Base-by-base conservation (phyloP, 2,113 vertebrate genomes). In the Patagioenas fasciata region DNA sequence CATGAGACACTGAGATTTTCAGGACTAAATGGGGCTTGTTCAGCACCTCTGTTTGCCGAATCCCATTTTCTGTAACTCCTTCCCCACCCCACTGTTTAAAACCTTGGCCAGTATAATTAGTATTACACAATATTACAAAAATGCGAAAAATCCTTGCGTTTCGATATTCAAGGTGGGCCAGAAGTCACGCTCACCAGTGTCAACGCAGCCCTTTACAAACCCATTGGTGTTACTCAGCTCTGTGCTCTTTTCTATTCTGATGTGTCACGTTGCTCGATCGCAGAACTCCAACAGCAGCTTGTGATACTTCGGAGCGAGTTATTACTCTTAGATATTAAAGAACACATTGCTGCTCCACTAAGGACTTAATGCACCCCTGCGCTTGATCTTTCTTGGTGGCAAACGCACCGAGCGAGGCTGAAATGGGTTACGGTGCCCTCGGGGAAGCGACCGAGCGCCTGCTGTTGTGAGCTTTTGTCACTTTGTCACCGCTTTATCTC, bases 181-280 rank as follows among this genome's bases (percentile, higher is more conserved):
- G 53, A 25, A 61, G 50, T 29, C 13, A 2, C 34, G 44, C 47
- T 51, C 51, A 24, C 17, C 40, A 2, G 1, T 16, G 23, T 18
- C 28, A 23, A 15, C 0, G 1, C 72, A 60, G 72, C 38, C 72
- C 9, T 16, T 53, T 24, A 24, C 15, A 62, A 44, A 73, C 1
- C 7, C 2, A 2, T 50, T 65, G 1, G 0, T 19, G 23, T 29
- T 29, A 3, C 40, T 69, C 19, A 26, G 0, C 28, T 60, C 51
- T 47, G 40, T 20, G 81, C 57, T 91, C 25, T 2, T 28, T 80
- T 58, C 51, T 75, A 0, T 90, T 50, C 51, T 62, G 18, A 1
- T 5, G 25, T 69, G 26, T 61, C 40, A 8, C 62, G 0, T n/a
- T 48, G 40, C 82, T 48, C 13, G 44, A 3, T 73, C 19, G 4